Percentiles rank a stretch among this genome's conserved stretches.
Conservation (phyloP, 2,113 vertebrate species). For the Hemiscyllium ocellatum region DNA sequence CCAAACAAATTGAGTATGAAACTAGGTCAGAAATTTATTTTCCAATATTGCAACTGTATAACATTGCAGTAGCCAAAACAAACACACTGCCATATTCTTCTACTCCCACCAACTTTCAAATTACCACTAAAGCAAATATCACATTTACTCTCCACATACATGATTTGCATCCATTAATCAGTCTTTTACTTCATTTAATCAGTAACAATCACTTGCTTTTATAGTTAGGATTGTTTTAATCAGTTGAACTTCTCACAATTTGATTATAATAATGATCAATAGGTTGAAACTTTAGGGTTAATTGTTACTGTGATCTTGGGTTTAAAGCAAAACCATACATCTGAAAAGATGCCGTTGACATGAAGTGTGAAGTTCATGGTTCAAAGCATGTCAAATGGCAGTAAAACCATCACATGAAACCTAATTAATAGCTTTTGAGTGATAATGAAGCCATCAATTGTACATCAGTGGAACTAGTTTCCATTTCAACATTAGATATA, state of each 20-base stretch:
- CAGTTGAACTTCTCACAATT: not conserved
- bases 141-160: not conserved
- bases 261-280: not conserved
- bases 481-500: not conserved
- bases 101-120: not conserved
- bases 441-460: constrained; percentile 7
- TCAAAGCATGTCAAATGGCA: not conserved
- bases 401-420: not conserved
- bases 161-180: not conserved
- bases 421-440: not conserved
- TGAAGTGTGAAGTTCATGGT: no score
- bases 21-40: not conserved
- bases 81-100: not conserved
- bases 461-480: not conserved
- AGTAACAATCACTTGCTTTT: not conserved
- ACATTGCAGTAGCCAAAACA: not conserved
- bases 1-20: not conserved
- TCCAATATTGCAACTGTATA: not conserved
- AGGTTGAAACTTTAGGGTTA: not conserved
- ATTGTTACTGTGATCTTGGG: not conserved
- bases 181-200: not conserved
- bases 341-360: no score
- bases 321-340: not conserved
- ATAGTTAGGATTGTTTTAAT: not conserved
- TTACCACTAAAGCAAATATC: not conserved